Evolutionary conservation across 2,113 vertebrate genomes (phyloP), one percentile per base, ranked within the genome.

Genomic region (Chelonoidis abingdonii): DNA sequence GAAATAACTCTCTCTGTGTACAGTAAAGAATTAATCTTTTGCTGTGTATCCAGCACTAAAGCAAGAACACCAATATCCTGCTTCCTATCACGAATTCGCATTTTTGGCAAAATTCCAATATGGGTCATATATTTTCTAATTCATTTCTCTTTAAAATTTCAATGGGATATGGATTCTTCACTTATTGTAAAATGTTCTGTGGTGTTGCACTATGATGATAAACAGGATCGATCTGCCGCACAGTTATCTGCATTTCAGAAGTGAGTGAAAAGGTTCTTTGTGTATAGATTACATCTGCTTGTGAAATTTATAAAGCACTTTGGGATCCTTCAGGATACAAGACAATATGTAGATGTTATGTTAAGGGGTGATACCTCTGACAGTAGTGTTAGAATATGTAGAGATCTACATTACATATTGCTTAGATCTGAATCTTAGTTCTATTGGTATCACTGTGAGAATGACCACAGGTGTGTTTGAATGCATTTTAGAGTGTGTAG

Each of bases 251-350:
- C 29, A 4, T 84, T 95, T 88, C 69, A 80, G 52, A 47, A 47
- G 50, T 25, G 47, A 44, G 81, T 29, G 78, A 65, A 9, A 78
- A 82, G 52, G 17, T 57, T 44, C 47, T 87, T 79, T 84, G 80
- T 0, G 0, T 84, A 69, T 31, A 76, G n/a, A 65, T 93, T 92
- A 1, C 44, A 5, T 35, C 47, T 65, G 19, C 3, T 57, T 89
- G 38, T 54, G 85, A 72, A 38, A 47, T 44, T 47, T 92, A 22
- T 82, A 29, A 82, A 83, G 52, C 59, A 84, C 27, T 75, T 90
- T 25, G 11, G 53, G 47, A 62, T 59, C 41, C 22, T 89, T 84
- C 47, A 24, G 14, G 47, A n/a, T 52, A 44, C 22, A 78, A 94
- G 41, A 80, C 17, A 5, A 21, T 52, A 86, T 49, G 57, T 87